phyloP scores from a whole-genome alignment of 92 coral and sea anemone genomes.

The Desmophyllum pertusum region DNA sequence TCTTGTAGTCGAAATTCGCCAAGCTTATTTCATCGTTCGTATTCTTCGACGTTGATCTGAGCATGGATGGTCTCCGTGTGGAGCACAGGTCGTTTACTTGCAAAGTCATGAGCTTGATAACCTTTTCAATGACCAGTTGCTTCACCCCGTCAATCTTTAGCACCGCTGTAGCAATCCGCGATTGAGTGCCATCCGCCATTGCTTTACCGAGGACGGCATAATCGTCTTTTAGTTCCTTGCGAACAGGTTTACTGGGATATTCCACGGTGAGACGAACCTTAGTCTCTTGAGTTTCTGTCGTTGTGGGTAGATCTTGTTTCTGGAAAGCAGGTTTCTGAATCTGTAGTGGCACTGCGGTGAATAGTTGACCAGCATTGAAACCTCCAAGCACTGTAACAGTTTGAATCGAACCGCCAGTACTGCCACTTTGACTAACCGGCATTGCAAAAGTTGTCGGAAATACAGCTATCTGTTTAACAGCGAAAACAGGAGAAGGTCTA shows the following conservation, averaged over 20 bases:
- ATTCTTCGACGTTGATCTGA: constrained; percentile 9
- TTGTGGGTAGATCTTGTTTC: no score
- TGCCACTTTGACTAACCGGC: no score
- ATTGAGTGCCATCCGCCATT: constrained; percentile 31
- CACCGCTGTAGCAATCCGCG: constrained; percentile 40
- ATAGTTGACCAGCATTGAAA: neutral
- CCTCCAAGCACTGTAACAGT: neutral
- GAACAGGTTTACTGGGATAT: constrained; percentile 31
- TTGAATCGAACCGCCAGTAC: neutral
- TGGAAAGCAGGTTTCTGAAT: neutral
- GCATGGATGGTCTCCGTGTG: constrained; percentile 32
- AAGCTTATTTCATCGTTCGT: constrained; percentile 7
- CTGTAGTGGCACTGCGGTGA: neutral
- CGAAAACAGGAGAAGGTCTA: neutral
- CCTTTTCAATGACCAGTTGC: neutral
- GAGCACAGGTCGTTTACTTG: constrained; percentile 32
- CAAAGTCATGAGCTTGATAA: constrained; percentile 7
- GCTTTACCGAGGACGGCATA: constrained; percentile 40
- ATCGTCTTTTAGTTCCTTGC: constrained; percentile 37
- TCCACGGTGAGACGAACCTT: neutral
- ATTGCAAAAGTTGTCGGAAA: no score
- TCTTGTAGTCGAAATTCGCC: constrained; percentile 33
- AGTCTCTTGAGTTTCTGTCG: neutral
- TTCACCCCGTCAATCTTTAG: constrained; percentile 10
- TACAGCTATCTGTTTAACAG: no score